Conservation (phyloP, 2,888 invertebrate species). For the Drosophila subquinaria region DNA sequence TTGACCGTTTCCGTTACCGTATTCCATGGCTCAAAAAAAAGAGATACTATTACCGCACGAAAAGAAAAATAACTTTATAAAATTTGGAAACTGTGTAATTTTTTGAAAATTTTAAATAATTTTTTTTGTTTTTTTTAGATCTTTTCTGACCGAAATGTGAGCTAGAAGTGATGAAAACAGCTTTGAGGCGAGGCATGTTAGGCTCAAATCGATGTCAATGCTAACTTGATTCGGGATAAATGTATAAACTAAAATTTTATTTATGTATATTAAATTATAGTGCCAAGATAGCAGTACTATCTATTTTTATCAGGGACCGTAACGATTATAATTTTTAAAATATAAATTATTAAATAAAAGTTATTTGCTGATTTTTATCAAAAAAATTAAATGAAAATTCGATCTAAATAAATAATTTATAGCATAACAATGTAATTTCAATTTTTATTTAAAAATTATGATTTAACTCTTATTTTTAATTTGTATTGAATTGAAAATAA, state of each 20-base stretch:
- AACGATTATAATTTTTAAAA: too few species aligned
- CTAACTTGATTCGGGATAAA: conserved; percentile 20
- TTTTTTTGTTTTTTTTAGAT: conserved; percentile 18
- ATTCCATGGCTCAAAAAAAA: conserved; percentile 51
- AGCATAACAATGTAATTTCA: too few species aligned
- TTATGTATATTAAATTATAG: not conserved
- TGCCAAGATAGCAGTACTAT: too few species aligned
- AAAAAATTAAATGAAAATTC: too few species aligned
- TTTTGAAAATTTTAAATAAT: conserved; percentile 8
- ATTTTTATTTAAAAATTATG: too few species aligned
- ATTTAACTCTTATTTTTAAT: too few species aligned
- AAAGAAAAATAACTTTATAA: conserved; percentile 2
- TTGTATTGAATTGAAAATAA: too few species aligned
- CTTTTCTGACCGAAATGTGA: conserved; percentile 59
- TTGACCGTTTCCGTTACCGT: conserved; percentile 49
- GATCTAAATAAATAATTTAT: too few species aligned
- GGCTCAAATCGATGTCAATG: conserved; percentile 32
- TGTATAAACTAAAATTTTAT: too few species aligned
- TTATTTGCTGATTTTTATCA: too few species aligned
- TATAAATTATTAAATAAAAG: too few species aligned
- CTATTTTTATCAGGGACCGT: too few species aligned
- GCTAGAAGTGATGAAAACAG: conserved; percentile 19
- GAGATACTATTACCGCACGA: not conserved
- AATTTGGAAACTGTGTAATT: conserved; percentile 28
- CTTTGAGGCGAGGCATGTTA: not conserved